Base-by-base conservation (phyloP, 2,888 invertebrate genomes). In the Ctenicera cuprea region DNA sequence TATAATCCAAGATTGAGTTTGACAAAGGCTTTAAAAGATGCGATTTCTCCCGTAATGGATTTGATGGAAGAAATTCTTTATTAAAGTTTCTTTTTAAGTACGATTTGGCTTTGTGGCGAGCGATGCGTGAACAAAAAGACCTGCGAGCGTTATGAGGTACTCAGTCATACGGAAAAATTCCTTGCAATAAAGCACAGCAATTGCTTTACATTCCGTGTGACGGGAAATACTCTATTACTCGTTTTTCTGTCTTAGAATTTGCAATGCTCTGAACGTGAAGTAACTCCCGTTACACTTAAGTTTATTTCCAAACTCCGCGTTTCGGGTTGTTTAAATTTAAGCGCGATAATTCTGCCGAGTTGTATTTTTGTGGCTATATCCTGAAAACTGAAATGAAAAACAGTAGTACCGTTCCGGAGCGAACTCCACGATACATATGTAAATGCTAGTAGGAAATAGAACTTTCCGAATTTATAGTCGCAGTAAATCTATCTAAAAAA, bases 371-470 rank as follows among this genome's bases (percentile, higher is more conserved):
- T 61, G 38, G 61, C 38, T 61, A 18, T 22, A 38, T 41, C 38
- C n/a, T 45, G 41, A 33, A 72, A 65, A 43, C 61, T 45, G 57
- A 71, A 73, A 68, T 63, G 67, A 73, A 68, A 68, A 68, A 54
- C 68, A 66, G 61, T 61, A 65, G 50, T 61, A 48, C 59, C 52
- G 64, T 72, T 72, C 62, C 66, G 67, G 61, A 50, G 33, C 45
- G 37, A 43, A 71, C 20, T 67, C 73, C 43, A 37, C 73, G 67
- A 67, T 73, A 73, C 73, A 68, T 73, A 73, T 73, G 73, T 73
- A 73, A 73, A 73, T 73, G 67, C 41, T 54, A 63, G 63, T 68
- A 68, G 73, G 73, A 73, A 73, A 68, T 67, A 68, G 73, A 73
- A 73, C 62, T 73, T 72, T 73, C 38, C 26, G 38, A 73, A 73